A percentile compares a stretch with the other conserved stretches of the same genome.
phyloP scores from a whole-genome alignment of 2,113 vertebrate genomes.

The Gymnocephalus cernua region DNA sequence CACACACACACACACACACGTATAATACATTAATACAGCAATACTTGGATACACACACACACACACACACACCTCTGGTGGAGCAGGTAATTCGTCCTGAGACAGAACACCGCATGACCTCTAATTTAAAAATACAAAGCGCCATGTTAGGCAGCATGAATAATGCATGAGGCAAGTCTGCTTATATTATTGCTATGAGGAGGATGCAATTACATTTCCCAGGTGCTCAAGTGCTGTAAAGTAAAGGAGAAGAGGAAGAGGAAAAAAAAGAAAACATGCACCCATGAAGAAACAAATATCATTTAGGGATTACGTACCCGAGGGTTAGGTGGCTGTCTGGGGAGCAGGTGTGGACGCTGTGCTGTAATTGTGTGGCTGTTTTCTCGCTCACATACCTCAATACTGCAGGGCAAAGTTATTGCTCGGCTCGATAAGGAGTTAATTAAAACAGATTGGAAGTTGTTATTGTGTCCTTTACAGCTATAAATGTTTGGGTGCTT shows the following conservation, averaged over 20 bases:
- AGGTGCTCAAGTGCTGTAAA: slow-evolving; percentile 57
- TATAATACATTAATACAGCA: not conserved
- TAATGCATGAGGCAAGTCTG: slow-evolving; percentile 75
- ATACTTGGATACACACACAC: not conserved
- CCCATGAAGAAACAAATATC: not conserved
- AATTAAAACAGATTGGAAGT: slow-evolving; percentile 43
- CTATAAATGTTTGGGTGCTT: slow-evolving; percentile 15
- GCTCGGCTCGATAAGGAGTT: slow-evolving; percentile 28
- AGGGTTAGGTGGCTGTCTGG: slow-evolving; percentile 20
- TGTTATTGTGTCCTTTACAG: slow-evolving; percentile 38
- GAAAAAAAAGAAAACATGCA: not conserved
- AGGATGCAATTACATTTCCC: slow-evolving; percentile 78
- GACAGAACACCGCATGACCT: slow-evolving; percentile 73
- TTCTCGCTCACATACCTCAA: slow-evolving; percentile 1
- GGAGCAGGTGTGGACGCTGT: slow-evolving; percentile 1
- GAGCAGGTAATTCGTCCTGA: slow-evolving; percentile 54
- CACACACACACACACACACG: not conserved
- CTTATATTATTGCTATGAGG: slow-evolving; percentile 73
- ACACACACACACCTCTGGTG: slow-evolving; percentile 1
- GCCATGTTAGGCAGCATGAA: slow-evolving; percentile 71
- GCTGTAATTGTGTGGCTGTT: slow-evolving; percentile 28
- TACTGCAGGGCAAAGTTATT: slow-evolving; percentile 1
- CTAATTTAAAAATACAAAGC: slow-evolving; percentile 77
- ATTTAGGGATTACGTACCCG: slow-evolving; percentile 23
- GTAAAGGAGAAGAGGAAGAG: slow-evolving; percentile 4